Conservation (phyloP, 2,797 vertebrate species). For the Sebastes wilsoni region DNA sequence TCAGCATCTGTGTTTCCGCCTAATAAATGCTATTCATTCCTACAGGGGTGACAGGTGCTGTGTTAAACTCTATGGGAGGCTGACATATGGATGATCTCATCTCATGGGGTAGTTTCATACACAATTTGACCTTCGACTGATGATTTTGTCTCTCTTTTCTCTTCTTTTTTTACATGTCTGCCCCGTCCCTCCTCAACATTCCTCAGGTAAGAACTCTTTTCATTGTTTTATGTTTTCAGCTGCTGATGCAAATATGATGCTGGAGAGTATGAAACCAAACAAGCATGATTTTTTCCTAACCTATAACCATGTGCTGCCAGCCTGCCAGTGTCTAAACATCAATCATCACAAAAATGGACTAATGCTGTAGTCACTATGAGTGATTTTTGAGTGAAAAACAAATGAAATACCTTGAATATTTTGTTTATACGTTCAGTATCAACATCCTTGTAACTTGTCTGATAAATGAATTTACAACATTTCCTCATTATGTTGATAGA, state of each 20-base stretch:
- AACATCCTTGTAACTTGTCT: background rate
- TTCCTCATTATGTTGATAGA: background rate
- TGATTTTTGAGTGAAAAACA: background rate
- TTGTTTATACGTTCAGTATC: background rate
- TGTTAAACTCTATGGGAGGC: background rate
- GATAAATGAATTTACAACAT: background rate
- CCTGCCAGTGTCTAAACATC: too few species aligned
- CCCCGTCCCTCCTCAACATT: background rate
- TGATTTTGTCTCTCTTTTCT: slow-evolving; percentile 30
- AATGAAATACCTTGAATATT: background rate
- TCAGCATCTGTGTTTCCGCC: slow-evolving; percentile 30
- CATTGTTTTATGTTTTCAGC: background rate
- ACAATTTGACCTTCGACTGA: slow-evolving; percentile 40
- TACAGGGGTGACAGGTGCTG: slow-evolving; percentile 14
- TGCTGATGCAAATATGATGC: background rate
- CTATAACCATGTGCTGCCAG: background rate
- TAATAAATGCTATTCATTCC: slow-evolving; percentile 24
- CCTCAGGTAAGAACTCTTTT: slow-evolving; percentile 62
- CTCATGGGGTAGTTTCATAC: background rate
- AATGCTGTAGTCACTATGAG: background rate
- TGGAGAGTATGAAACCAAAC: background rate
- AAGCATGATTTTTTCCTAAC: background rate
- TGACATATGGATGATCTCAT: slow-evolving; percentile 27
- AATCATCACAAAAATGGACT: background rate
- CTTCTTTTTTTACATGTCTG: slow-evolving; percentile 33